These are phyloP conservation scores for Puntigrus tetrazona DNA, from an alignment of 2,113 vertebrate genomes.

Conservation along the genomic window DNA sequence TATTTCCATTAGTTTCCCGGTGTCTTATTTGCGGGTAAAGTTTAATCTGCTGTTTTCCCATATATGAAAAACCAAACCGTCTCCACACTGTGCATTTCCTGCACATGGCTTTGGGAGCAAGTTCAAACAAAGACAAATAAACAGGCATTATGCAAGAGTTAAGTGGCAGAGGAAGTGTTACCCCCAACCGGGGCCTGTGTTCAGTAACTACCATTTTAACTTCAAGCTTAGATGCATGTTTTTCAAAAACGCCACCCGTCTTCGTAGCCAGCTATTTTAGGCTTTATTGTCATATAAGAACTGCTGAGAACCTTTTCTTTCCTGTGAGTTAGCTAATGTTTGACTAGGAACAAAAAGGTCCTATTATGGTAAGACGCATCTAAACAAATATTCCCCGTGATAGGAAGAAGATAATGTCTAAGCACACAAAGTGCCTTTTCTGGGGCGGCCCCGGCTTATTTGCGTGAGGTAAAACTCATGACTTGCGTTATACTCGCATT, in stretches of 20 bases:
- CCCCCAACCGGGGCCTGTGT: slow-evolving; percentile 4
- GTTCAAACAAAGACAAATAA: slow-evolving; percentile 47
- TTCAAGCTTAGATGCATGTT: slow-evolving; percentile 33
- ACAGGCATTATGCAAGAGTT: slow-evolving; percentile 38
- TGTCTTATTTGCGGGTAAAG: background rate
- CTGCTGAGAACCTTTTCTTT: background rate
- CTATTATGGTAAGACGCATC: slow-evolving; percentile 32
- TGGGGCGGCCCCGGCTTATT: slow-evolving; percentile 23
- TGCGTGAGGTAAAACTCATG: slow-evolving; percentile 64
- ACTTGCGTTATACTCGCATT: slow-evolving; percentile 68
- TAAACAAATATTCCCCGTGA: slow-evolving; percentile 38
- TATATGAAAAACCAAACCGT: background rate
- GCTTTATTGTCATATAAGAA: slow-evolving; percentile 31
- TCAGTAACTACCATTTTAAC: slow-evolving; percentile 30
- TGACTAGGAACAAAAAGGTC: slow-evolving; percentile 3
- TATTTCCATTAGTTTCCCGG: background rate
- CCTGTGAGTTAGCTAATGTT: slow-evolving; percentile 15
- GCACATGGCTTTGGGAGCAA: slow-evolving; percentile 13
- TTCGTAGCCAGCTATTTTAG: slow-evolving; percentile 36
- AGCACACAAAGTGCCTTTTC: slow-evolving; percentile 51
- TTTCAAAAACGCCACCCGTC: slow-evolving; percentile 14
- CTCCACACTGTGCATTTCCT: slow-evolving; percentile 35
- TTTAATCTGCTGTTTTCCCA: slow-evolving; percentile 18
- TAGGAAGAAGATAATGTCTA: slow-evolving; percentile 23
- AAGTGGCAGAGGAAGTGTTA: slow-evolving; percentile 32